Evolutionary conservation across 1,140 invertebrate species (phyloP).

Genomic region (Penaeus vannamei): DNA sequence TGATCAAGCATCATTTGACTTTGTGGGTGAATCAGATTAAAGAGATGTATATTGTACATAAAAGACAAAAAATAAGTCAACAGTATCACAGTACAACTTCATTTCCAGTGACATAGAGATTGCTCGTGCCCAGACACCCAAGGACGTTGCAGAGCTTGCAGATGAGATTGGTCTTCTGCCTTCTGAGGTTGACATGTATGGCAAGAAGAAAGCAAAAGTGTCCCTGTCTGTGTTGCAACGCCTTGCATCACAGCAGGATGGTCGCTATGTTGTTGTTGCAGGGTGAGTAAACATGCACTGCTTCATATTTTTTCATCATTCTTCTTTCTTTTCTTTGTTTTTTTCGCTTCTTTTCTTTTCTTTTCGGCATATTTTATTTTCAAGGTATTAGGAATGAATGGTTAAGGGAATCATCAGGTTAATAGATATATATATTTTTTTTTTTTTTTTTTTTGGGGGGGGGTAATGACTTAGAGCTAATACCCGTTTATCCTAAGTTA

Average conservation of each 20-base stretch:
- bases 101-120: constrained; percentile 86
- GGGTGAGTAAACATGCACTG: constrained; percentile 78
- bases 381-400: too few species aligned
- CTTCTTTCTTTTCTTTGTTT: background rate
- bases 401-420: too few species aligned
- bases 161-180: constrained; percentile 87
- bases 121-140: constrained; percentile 88
- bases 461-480: too few species aligned
- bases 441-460: too few species aligned
- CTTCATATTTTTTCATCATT: background rate
- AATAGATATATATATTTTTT: too few species aligned
- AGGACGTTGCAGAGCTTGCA: constrained; percentile 84
- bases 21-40: too few species aligned
- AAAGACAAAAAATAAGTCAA: too few species aligned
- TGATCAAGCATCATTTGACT: too few species aligned
- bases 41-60: too few species aligned
- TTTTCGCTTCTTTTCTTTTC: background rate
- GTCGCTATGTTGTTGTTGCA: constrained; percentile 95
- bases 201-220: constrained; percentile 97
- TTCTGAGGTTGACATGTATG: constrained; percentile 91
- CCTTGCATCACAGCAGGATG: constrained; percentile 80
- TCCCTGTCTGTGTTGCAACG: constrained; percentile 85
- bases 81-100: background rate
- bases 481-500: too few species aligned
- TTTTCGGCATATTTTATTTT: background rate